Base-by-base conservation (phyloP, 1,140 invertebrate species). In the Drosophila sechellia region DNA sequence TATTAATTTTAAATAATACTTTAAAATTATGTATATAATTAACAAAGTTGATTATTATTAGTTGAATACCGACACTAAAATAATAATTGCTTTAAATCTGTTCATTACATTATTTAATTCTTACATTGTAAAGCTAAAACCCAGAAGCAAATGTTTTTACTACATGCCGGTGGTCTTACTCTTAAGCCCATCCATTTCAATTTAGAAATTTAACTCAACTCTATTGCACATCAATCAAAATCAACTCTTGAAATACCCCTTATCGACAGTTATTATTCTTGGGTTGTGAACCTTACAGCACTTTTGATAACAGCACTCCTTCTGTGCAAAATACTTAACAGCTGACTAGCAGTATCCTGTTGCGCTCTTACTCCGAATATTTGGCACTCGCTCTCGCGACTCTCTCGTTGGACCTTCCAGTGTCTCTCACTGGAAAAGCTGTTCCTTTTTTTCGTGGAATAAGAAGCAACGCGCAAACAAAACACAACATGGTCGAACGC, bases 331-430 rank as follows among this genome's bases (percentile, higher is more conserved):
- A 10, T 31, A 31, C 3, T 31, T 66, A 43, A 66, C 40, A 25
- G 25, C 0, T 3, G 15, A 1, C 3, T 46, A 43, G 68, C 64
- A 80, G 43, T 10, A 5, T 34, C 15, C 79, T 83, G 58, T 64
- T 69, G 50, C 66, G 42, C 81, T 84, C 81, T 17, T 35, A 70
- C 3, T 86, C 81, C 81, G 81, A 85, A 85, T 27, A 46, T 40
- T 40, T 11, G n/a, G 8, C 45, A 5, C 5, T 42, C 20, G 31
- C 48, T 48, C 46, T 39, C 57, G 66, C 46, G 27, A 42, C 40
- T 52, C 37, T 71, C 35, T 48, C 61, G 10, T n/a, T 15, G 11
- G 5, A 0, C 11, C 20, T 76, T 71, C 68, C 68, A 71, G n/a
- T 22, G 40, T 27, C 45, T 56, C 60, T 31, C 17, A 3, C 42